Evolutionary conservation across 2,797 vertebrate genomes (phyloP), one percentile per base, ranked within the genome.

Genomic region (Lophius americanus): DNA sequence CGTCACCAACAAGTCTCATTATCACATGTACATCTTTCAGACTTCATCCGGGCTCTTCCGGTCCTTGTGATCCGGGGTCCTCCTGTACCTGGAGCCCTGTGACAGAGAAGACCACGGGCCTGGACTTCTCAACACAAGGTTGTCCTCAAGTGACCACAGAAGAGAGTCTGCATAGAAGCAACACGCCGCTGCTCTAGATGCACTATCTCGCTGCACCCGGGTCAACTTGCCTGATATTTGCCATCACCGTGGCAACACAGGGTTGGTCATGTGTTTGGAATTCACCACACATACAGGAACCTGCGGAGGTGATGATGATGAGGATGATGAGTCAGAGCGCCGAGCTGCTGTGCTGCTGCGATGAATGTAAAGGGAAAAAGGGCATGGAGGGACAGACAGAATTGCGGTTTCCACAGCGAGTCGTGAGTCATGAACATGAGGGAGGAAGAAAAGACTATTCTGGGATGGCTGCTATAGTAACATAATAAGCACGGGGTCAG

Each of bases 401-500:
- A 91, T 85, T 94, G 93, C 89, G 92, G 93, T 94, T 94, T 92
- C 91, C 91, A 92, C 86, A 90, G 91, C 82, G 52, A 87, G 89
- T 85, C 90, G 88, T 94, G 94, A 94, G 88, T 94, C 92, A 94
- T 80, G 41, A 90, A 92, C 92, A 93, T 82, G 86, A 92, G 92
- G 92, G 90, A 90, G 89, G 89, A 82, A 69, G 71, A 86, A 82
- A 69, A 64, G 75, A 94, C 85, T 94, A 95, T 94, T 94, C 94
- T 93, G 93, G 94, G 92, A 94, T 94, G 92, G 93, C 87, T 90
- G 83, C 91, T 82, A 92, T 94, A 62, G 92, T 72, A 94, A 94
- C 94, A 94, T 92, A 94, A 95, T 94, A 95, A 93, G 93, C 92
- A 92, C 90, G 79, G 85, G 87, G 92, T 89, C 81, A 89, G 88